A percentile compares a stretch with the other conserved stretches of the same genome.
Evolutionary conservation across 2,113 vertebrate genomes (phyloP).

Genomic region (Indicator indicator): DNA sequence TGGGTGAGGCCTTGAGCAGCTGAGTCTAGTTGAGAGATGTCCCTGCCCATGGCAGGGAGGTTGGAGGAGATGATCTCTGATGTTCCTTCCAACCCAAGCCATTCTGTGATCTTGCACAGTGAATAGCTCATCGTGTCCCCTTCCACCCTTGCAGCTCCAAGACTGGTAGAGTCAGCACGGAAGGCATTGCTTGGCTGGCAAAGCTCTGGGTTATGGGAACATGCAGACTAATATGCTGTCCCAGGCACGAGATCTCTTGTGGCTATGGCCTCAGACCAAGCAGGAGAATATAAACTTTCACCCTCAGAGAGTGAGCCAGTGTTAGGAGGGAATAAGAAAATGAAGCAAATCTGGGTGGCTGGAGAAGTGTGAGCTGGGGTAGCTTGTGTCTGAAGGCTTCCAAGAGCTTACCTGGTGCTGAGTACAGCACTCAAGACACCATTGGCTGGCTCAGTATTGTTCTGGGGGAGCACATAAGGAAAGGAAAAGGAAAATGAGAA

Average conservation of each 20-base stretch:
- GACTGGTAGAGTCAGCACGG: background rate
- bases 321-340: background rate
- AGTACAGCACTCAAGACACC: background rate
- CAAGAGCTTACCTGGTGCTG: background rate
- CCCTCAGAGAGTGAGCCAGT: background rate
- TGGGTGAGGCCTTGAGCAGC: too few species aligned
- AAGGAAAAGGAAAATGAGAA: background rate
- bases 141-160: background rate
- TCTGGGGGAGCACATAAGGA: background rate
- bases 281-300: background rate
- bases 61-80: too few species aligned
- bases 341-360: background rate
- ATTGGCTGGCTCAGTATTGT: fast-evolving
- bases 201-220: background rate
- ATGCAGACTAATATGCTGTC: background rate
- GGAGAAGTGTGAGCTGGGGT: background rate
- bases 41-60: too few species aligned
- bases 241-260: background rate
- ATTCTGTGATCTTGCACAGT: background rate
- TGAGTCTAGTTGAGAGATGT: too few species aligned
- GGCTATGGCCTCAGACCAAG: background rate
- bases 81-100: too few species aligned
- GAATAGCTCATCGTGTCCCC: background rate
- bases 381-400: background rate
- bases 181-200: fast-evolving